Base-by-base conservation (phyloP, 2,888 invertebrate genomes). In the Pyrocoelia pectoralis region DNA sequence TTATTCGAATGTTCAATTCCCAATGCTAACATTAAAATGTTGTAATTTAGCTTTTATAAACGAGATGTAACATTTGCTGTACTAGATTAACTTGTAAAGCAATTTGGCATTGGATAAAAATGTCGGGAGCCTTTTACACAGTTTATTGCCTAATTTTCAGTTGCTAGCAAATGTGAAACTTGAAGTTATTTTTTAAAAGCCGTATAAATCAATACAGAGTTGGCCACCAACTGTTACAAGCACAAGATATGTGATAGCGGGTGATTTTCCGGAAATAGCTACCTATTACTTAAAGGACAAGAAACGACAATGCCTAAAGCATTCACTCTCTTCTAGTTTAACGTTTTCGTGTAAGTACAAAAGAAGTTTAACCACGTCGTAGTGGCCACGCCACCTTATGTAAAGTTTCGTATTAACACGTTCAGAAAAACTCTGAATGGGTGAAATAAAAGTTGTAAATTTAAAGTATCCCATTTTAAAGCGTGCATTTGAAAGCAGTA, bases 381-480 rank as follows among this genome's bases (percentile, higher is more conserved):
- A 55, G 56, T 61, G 56, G 41, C 41, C 56, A 41, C 33, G 50
- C 33, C 51, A 51, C 51, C 29, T 61, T 56, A 55, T 61, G 53
- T 58, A 58, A 63, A 57, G 57, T 63, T 63, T 63, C 58, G 28
- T 49, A 61, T n/a, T 61, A 58, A 58, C 50, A 65, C 56, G 48
- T 33, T 40, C 28, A 56, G 17, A 24, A 43, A 60, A 65, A 56
- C 15, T 40, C 40, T 29, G 54, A 59, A 58, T 56, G 49, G n/a
- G 58, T 63, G 70, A 68, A 71, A 71, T 70, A 69, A 72, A 71
- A 68, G 70, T 68, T 69, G 68, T 69, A 70, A 70, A 68, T 73
- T 69, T 67, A 66, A 70, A 72, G 70, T 69, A 68, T 68, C 68
- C 61, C 65, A 55, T 69, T 62, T 67, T 69, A 65, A 43, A 64